Base-by-base conservation (phyloP, 2,113 vertebrate genomes). In the Heterochromis multidens region DNA sequence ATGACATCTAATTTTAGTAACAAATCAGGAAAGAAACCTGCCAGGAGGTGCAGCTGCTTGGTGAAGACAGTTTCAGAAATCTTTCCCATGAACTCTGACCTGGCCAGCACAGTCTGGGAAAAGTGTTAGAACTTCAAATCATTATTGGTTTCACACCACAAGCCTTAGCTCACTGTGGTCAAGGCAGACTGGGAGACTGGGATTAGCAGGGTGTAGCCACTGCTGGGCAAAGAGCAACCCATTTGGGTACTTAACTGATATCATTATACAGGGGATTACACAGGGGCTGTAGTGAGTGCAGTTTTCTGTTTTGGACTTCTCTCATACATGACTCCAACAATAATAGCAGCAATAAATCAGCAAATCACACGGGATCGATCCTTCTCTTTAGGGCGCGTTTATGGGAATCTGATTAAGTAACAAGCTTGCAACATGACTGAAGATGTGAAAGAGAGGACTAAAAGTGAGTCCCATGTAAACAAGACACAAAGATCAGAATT, bases 61-160 rank as follows among this genome's bases (percentile, higher is more conserved):
- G 81, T 77, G 43, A 79, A 37, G 77, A 81, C 87, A 78, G 21
- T 40, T 78, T 84, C 40, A 79, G 61, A 63, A 84, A 86, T 57
- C 46, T 72, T 87, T 91, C 88, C 90, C 81, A 90, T 81, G 91
- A 93, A 90, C 89, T 79, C 58, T 83, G 88, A 90, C 84, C 81
- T 33, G 17, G 7, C 60, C 57, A 58, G 27, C 77, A 35, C 25
- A 7, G 37, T 72, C 76, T 86, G 83, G 83, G 84, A 80, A 85
- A 88, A 87, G 70, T 77, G 67, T 62, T 49, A 62, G 37, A 81
- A 63, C 40, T 88, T 79, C 25, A 81, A 79, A 87, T 37, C 11
- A 7, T 78, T 61, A 80, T 13, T 81, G 49, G 43, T 70, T 78
- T 87, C 40, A 78, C 40, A 17, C 74, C 17, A 37, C 27, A 62